These are phyloP conservation scores for Diarsia mendica DNA, from an alignment of 2,888 invertebrate species.

Conservation along the genomic window DNA sequence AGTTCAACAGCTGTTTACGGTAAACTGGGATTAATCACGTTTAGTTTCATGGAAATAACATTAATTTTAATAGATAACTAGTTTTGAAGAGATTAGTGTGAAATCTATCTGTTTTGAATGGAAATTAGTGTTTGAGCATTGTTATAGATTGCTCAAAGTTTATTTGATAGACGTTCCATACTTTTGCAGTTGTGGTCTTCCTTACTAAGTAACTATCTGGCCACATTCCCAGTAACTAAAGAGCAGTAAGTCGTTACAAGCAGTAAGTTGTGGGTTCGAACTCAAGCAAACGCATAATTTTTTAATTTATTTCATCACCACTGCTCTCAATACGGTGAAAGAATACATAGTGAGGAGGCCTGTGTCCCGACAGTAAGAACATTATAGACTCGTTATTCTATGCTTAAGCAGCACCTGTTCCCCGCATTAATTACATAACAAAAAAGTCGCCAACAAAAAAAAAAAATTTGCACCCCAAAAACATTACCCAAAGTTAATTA, in stretches of 20 bases:
- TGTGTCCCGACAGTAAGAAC: too few species aligned
- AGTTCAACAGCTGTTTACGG: background rate
- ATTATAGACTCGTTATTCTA: too few species aligned
- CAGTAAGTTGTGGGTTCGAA: too few species aligned
- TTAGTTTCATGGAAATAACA: background rate
- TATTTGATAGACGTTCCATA: too few species aligned
- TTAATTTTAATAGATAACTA: background rate
- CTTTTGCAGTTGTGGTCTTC: too few species aligned
- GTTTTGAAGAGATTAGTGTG: background rate
- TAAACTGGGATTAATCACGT: constrained; percentile 14
- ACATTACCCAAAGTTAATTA: constrained; percentile 13
- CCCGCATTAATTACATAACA: background rate
- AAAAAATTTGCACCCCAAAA: background rate
- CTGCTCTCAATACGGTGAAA: too few species aligned
- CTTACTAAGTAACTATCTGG: too few species aligned
- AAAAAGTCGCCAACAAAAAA: background rate
- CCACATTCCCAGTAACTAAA: too few species aligned
- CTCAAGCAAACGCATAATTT: too few species aligned
- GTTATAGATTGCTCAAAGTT: background rate
- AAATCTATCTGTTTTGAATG: background rate
- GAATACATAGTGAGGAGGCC: too few species aligned
- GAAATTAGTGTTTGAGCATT: background rate
- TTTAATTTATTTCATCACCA: too few species aligned
- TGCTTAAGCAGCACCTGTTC: background rate
- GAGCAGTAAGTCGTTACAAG: too few species aligned